Evolutionary conservation across 2,113 vertebrate genomes (phyloP), one percentile per base, ranked within the genome.

Genomic region (Turnix velox): DNA sequence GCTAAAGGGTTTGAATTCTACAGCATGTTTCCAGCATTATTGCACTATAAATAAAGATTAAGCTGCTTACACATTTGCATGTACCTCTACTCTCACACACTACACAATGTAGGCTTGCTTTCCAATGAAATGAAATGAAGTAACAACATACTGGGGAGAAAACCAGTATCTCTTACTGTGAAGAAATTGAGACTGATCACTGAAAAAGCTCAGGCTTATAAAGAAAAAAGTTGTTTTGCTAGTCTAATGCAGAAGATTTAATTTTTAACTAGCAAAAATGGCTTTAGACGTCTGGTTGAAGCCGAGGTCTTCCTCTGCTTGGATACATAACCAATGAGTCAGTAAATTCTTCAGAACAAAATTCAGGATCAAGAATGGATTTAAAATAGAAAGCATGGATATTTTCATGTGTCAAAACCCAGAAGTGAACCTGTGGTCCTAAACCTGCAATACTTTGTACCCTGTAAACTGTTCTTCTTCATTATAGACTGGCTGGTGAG

Each of bases 271-370:
- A 66, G 51, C 7, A 40, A 5, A 67, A 67, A 77, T 43, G 5
- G 27, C 62, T 83, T 82, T 35, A 92, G 52, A 52, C 49, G 17
- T 1, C n/a, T 59, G 48, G 27, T n/a, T 39, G 71, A 79, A 90
- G 52, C n/a, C 28, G 61, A 62, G 35, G 8, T 75, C 57, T 81
- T 79, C 18, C 37, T 79, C 67, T 83, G 51, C 42, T 71, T 58
- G 31, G 12, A 67, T 30, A 40, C 3, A 17, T 37, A 33, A 82
- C 46, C 39, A 82, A 22, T 23, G 28, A 22, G 16, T 49, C 33
- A 90, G 28, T 69, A 69, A 81, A 87, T 52, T 31, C 31, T 62
- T 20, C 52, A 74, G 61, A 22, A 87, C 46, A 93, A 85, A 82
- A 85, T 14, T 7, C 46, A 67, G 39, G 14, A 10, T 82, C 17